Evolutionary conservation across 2,113 vertebrate genomes (phyloP), one percentile per base, ranked within the genome.

Genomic region (Bagarius yarrelli): DNA sequence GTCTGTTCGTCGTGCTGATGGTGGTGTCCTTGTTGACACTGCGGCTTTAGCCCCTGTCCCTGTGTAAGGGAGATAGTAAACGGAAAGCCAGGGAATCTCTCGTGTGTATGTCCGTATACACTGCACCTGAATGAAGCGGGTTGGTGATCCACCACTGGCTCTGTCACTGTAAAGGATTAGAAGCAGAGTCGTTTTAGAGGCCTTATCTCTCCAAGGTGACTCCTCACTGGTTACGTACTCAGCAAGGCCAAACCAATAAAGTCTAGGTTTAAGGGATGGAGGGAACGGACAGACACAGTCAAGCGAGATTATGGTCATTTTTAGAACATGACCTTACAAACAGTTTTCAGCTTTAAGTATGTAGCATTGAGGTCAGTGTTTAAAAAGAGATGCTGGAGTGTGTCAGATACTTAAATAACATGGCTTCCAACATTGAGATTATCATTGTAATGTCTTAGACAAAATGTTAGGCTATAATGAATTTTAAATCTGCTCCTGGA

Each of bases 131-230:
- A 91, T 92, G 91, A 92, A 61, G 88, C 81, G 87, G 84, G 83
- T 80, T 78, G 61, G 78, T 86, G 83, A 87, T 88, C 88, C 44
- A 5, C 60, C 70, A 32, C 36, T 86, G 85, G 76, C 83, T 81
- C 88, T 84, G 89, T 88, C 88, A 79, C 88, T 86, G 86, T 83
- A 84, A 84, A 80, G 91, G 91, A 93, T 93, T 93, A 93, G 88
- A 80, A 83, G 84, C 85, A 77, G 87, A 85, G 85, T 82, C 84
- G 86, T 87, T 89, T 88, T 84, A 89, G 87, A 81, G 81, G 83
- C 82, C 83, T 92, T 91, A 92, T 92, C 91, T 89, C 82, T 87
- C 76, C 57, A 81, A 85, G 76, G 87, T 83, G 89, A 89, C 86
- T 87, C 78, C 83, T 70, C 36, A 44, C 55, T 59, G 86, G 83